Base-by-base conservation (phyloP, 2,113 vertebrate genomes). In the Osmerus mordax region DNA sequence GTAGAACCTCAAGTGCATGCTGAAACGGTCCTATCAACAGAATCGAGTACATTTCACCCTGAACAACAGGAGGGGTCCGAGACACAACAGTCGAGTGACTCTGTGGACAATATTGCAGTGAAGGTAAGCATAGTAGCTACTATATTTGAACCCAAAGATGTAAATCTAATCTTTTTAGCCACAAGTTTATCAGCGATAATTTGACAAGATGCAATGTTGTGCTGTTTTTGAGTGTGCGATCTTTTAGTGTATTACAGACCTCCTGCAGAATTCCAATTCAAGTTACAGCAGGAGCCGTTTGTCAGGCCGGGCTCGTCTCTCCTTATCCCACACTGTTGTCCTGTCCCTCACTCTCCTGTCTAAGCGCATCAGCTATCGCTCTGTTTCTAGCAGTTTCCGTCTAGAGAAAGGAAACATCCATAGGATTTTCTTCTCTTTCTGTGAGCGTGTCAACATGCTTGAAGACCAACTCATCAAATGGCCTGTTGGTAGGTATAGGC, bases 381-480 rank as follows among this genome's bases (percentile, higher is more conserved):
- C 83, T 0, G 83, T 92, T 61, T 91, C 91, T 36, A 78, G 73
- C 3, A 87, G 83, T 64, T 92, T 92, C 76, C 81, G 82, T 28
- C 76, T 92, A 81, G 91, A 93, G 79, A 91, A 91, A 58, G 90
- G 91, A 41, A 92, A 92, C 81, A 87, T 92, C 76, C 90, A 92
- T 83, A 76, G 90, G 67, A 89, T 90, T 75, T 91, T 92, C 83
- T 91, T 88, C 15, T 90, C 90, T 9, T 91, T 92, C 87, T 91
- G 91, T 16, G 81, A 91, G n/a, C 81, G 86, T 0, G 25, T 92
- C 75, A 90, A 81, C 75, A 62, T 51, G 15, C 79, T 91, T 74
- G 59, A 83, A 19, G 82, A 80, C 41, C 82, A 67, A 55, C 70
- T 80, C 0, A 87, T 92, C 73, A 70, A 68, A 3, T 92, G 91